Percentiles rank a stretch among this genome's conserved stretches.
phyloP scores from a whole-genome alignment of 2,113 vertebrate species.

The Prolemur simus region DNA sequence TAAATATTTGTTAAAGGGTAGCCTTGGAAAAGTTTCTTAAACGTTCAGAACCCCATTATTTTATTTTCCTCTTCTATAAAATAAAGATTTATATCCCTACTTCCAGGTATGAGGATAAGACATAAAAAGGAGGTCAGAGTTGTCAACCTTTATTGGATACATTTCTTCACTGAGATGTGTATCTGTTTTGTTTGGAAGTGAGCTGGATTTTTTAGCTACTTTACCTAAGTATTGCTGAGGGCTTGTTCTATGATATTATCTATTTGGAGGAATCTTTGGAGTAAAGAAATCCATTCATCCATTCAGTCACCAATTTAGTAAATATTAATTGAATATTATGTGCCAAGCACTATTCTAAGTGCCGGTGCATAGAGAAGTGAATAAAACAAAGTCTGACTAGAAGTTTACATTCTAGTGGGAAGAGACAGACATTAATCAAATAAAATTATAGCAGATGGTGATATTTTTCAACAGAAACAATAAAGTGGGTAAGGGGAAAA shows the following conservation, averaged over 20 bases:
- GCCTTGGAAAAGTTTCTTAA: constrained; percentile 20
- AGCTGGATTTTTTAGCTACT: background rate
- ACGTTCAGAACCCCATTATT: background rate
- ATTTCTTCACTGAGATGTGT: background rate
- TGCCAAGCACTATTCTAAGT: constrained; percentile 15
- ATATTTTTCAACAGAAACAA: background rate
- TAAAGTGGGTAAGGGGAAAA: background rate
- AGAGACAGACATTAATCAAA: background rate
- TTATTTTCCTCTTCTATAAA: constrained; percentile 31
- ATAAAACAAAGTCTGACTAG: background rate
- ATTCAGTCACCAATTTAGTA: background rate
- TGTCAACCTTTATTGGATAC: background rate
- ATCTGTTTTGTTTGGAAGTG: background rate
- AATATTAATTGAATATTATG: constrained; percentile 12
- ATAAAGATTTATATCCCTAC: background rate
- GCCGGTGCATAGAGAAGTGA: background rate
- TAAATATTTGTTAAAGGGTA: background rate
- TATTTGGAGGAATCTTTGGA: background rate
- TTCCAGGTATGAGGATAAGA: background rate
- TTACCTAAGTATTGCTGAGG: background rate
- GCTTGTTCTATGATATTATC: background rate
- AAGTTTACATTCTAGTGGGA: background rate
- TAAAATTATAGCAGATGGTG: background rate
- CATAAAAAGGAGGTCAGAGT: background rate
- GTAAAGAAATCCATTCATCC: background rate